Evolutionary conservation across 2,797 vertebrate species (phyloP).

Genomic region (Miichthys miiuy): DNA sequence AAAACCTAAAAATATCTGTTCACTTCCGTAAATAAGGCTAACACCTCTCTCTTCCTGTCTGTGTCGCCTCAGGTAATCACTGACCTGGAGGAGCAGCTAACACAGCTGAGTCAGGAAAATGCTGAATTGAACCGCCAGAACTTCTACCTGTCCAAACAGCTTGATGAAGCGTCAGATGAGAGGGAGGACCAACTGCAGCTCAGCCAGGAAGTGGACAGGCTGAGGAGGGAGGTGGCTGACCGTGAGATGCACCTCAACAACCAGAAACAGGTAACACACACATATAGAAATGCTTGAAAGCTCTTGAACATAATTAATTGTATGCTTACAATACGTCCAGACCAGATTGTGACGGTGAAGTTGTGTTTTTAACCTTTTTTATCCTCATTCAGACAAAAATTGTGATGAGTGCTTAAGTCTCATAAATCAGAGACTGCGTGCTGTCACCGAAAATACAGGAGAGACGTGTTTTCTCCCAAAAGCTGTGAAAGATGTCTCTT

Average conservation of each 20-base stretch:
- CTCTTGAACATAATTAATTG: neutral
- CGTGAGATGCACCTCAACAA: conserved; percentile 99
- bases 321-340: neutral
- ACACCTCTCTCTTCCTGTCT: conserved; percentile 35
- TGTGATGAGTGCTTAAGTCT: neutral
- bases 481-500: conserved; percentile 27
- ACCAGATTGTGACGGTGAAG: neutral
- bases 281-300: neutral
- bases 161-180: conserved; percentile 95
- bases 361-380: neutral
- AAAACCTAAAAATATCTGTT: conserved; percentile 20
- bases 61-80: conserved; percentile 91
- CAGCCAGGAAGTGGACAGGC: conserved; percentile 94
- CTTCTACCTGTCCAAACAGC: conserved; percentile 98
- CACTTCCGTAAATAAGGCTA: conserved; percentile 1
- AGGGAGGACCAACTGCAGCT: conserved; percentile 93
- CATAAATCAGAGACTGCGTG: neutral
- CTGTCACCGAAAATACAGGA: conserved; percentile 21
- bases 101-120: conserved; percentile 97
- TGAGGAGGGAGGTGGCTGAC: conserved; percentile 96
- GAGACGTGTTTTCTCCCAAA: conserved; percentile 9
- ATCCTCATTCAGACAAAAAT: neutral
- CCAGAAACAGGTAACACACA: conserved; percentile 93
- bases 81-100: conserved; percentile 98
- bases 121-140: conserved; percentile 99